These are phyloP conservation scores for Corynorhinus townsendii DNA, from an alignment of 2,113 vertebrate species.

Conservation along the genomic window DNA sequence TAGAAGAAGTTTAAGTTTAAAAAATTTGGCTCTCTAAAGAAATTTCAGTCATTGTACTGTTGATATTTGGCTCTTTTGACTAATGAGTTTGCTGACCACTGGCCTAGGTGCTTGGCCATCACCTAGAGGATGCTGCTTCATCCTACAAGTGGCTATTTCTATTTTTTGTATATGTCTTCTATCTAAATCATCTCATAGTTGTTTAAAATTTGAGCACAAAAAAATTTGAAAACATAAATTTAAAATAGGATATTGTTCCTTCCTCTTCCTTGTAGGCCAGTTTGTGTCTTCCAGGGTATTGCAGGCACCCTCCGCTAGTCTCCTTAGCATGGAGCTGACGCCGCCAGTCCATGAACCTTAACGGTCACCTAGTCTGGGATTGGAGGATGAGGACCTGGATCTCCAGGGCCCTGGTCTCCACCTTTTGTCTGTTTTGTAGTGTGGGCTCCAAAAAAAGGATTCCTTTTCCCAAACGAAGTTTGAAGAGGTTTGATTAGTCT, in stretches of 20 bases:
- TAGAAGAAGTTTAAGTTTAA: too few species aligned
- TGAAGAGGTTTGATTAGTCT: not conserved
- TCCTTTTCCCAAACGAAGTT: not conserved
- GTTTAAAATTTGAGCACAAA: not conserved
- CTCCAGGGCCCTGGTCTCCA: not conserved
- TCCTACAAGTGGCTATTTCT: not conserved
- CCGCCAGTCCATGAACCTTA: not conserved
- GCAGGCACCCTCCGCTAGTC: not conserved
- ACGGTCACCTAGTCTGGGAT: not conserved
- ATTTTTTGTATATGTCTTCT: not conserved
- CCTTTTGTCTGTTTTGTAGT: not conserved
- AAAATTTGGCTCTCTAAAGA: too few species aligned
- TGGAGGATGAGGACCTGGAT: not conserved
- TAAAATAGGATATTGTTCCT: not conserved
- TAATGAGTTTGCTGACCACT: not conserved
- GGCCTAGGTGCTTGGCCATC: not conserved
- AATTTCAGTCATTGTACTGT: too few species aligned
- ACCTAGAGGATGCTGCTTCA: too few species aligned
- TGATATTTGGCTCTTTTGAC: too few species aligned
- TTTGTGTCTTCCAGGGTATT: not conserved
- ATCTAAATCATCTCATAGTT: not conserved
- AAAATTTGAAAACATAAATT: not conserved
- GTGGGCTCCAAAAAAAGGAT: not conserved
- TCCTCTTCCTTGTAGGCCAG: not conserved
- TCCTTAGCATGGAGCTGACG: not conserved